Conservation (phyloP, 2,888 invertebrate genomes). For the Cepaea hortensis region DNA sequence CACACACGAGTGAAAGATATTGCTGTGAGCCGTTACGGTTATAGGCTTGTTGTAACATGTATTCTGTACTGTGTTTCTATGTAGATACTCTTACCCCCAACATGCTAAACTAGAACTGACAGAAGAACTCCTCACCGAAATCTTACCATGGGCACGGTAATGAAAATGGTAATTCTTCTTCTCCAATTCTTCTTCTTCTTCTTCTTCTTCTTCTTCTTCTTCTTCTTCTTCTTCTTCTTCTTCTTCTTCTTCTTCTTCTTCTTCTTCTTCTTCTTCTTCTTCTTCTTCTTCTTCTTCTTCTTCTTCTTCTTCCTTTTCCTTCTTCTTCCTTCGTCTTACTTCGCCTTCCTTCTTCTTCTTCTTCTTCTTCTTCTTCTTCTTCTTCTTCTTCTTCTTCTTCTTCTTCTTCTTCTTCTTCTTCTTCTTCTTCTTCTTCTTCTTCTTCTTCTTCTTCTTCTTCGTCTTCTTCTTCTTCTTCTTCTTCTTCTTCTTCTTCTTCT, state of each 20-base stretch:
- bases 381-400: constrained; percentile 9
- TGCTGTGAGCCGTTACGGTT: no score
- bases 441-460: background rate
- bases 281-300: constrained; percentile 24
- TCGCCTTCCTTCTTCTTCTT: background rate
- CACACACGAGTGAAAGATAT: no score
- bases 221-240: constrained; percentile 29
- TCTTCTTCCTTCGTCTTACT: background rate
- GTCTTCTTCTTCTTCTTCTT: no score
- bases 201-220: constrained; percentile 16
- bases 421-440: background rate
- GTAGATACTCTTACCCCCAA: background rate
- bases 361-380: background rate
- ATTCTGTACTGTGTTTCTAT: no score
- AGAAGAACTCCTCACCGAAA: no score
- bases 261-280: constrained; percentile 36
- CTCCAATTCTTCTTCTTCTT: background rate
- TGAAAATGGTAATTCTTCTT: background rate
- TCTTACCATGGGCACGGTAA: no score
- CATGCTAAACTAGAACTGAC: background rate
- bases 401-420: constrained; percentile 2
- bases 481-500: no score
- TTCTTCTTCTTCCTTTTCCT: background rate
- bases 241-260: constrained; percentile 35
- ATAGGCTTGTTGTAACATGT: no score